Evolutionary conservation across 2,113 vertebrate genomes (phyloP).

Genomic region (Prionailurus viverrinus): DNA sequence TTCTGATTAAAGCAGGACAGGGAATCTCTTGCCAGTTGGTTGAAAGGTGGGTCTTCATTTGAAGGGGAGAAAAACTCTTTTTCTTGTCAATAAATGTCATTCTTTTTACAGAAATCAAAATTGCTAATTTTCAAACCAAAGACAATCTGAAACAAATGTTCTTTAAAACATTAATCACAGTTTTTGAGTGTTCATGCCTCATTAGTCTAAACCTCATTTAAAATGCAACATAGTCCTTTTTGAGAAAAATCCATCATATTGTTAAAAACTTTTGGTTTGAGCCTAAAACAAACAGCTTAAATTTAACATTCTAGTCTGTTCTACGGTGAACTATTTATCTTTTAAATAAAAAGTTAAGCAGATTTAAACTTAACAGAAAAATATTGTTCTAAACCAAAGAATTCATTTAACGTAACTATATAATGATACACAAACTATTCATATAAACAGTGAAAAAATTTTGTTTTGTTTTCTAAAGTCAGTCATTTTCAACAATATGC

Average conservation of each 20-base stretch:
- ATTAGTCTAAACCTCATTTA: conserved; percentile 37
- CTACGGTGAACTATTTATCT: conserved; percentile 36
- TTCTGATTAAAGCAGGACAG: conserved; percentile 34
- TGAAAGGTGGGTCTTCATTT: conserved; percentile 49
- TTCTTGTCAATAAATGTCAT: conserved; percentile 18
- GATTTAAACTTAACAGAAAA: conserved; percentile 27
- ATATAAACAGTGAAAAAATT: conserved; percentile 39
- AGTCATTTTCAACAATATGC: conserved; percentile 28
- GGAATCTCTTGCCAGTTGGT: conserved; percentile 12
- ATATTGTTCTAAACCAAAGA: conserved; percentile 30
- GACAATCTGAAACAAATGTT: neutral
- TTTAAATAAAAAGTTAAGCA: conserved; percentile 40
- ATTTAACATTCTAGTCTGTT: conserved; percentile 45
- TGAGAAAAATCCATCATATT: conserved; percentile 35
- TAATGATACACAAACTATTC: neutral
- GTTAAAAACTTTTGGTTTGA: conserved; percentile 62
- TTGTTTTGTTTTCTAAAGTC: conserved; percentile 26
- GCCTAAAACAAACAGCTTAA: neutral
- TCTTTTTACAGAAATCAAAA: conserved; percentile 42
- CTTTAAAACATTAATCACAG: conserved; percentile 45
- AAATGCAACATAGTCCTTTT: neutral
- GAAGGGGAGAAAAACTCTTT: neutral
- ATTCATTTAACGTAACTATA: neutral
- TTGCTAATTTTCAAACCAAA: conserved; percentile 63
- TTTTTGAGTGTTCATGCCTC: conserved; percentile 25